Evolutionary conservation across 2,888 invertebrate genomes (phyloP), one percentile per base, ranked within the genome.

Genomic region (Oscheius sp.): DNA sequence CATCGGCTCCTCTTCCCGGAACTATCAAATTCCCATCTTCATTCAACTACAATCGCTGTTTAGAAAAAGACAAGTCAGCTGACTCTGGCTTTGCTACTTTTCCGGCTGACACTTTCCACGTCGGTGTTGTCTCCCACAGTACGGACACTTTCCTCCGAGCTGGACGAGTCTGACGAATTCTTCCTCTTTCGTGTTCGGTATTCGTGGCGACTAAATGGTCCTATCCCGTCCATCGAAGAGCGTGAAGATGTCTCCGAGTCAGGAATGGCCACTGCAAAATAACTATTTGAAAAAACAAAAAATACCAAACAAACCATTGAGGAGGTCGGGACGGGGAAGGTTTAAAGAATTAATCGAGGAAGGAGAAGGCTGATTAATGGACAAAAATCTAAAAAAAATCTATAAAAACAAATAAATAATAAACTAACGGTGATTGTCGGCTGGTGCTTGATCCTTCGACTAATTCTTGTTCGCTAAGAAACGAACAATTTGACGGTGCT

Each of bases 211-310:
- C 45, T 35, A 41, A 58, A 45, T 9, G 74, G 45, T 55, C 58
- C 71, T 45, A 75, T 75, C 7, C 81, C 81, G 64, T 82, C 82
- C 6, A 76, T 16, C 43, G 80, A 80, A 13, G 80, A 80, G 1
- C 80, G 64, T 16, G 78, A 79, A 7, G 82, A 82, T 1, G 74
- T 73, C 66, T 80, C 82, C 0, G 82, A 82, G 55, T 82, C 82
- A 1, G 75, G 75, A 45, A 78, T 29, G 35, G 74, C 66, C 12
- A 72, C 75, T 77, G 52, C 66, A 73, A 61, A 16, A 21, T 2
- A n/a, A 9, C 2, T 21, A 23, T 72, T 59, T 12, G 63, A 9
- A 35, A 6, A 73, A 68, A 5, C 9, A 72, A 35, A 35, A 53
- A 5, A 72, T 1, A 43, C 2, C 56, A 0, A 16, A 18, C 3